These are phyloP conservation scores for Andrena dorsata DNA, from an alignment of 2,888 invertebrate genomes.

Conservation along the genomic window DNA sequence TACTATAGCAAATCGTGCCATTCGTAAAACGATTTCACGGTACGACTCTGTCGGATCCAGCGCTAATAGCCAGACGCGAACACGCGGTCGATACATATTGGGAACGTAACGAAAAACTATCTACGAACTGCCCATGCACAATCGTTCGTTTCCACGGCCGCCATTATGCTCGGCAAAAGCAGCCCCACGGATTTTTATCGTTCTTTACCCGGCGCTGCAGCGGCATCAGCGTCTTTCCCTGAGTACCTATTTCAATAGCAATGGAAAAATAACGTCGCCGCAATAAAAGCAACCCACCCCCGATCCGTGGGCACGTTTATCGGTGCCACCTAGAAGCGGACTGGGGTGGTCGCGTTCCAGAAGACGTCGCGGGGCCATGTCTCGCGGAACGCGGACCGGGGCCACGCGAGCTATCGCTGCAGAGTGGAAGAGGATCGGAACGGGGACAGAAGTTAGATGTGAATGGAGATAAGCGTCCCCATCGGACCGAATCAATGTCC, in stretches of 20 bases:
- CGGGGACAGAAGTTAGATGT: neutral
- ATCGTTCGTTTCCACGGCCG: slow-evolving; percentile 51
- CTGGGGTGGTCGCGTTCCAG: neutral
- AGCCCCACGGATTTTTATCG: slow-evolving; percentile 63
- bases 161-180: slow-evolving; percentile 49
- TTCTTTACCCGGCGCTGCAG: slow-evolving; percentile 8
- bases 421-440: neutral
- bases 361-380: neutral
- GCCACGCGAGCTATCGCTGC: neutral
- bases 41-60: slow-evolving; percentile 18
- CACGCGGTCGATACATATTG: slow-evolving; percentile 31
- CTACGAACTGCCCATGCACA: slow-evolving; percentile 41
- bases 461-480: slow-evolving; percentile 8
- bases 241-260: slow-evolving; percentile 63
- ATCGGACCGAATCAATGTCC: neutral
- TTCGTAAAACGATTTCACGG: slow-evolving; percentile 35
- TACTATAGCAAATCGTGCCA: slow-evolving; percentile 2
- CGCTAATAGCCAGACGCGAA: slow-evolving; percentile 29
- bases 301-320: slow-evolving; percentile 54
- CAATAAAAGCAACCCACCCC: slow-evolving; percentile 57
- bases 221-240: slow-evolving; percentile 54
- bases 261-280: slow-evolving; percentile 63
- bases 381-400: neutral
- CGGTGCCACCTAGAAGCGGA: slow-evolving; percentile 23
- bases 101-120: slow-evolving; percentile 33